phyloP scores from a whole-genome alignment of 2,797 vertebrate genomes.

The Enteromius viviparus region DNA sequence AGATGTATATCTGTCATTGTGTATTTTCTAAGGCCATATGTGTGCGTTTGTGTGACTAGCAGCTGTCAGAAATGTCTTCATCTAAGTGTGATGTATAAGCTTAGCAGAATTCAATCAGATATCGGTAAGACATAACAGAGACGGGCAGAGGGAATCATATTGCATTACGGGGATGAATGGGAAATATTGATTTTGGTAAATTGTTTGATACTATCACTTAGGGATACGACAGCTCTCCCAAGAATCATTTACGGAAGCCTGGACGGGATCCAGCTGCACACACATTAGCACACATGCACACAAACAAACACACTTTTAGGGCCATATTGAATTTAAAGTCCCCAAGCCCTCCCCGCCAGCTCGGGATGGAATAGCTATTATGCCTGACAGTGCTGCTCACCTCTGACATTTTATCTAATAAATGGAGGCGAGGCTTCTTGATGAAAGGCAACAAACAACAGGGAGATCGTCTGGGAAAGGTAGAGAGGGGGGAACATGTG shows the following conservation, averaged over 20 bases:
- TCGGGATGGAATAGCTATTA: conserved; percentile 81
- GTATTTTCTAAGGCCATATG: not conserved
- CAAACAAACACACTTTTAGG: conserved; percentile 63
- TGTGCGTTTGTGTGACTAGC: conserved; percentile 17
- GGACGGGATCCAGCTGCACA: conserved; percentile 70
- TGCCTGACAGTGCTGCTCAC: conserved; percentile 76
- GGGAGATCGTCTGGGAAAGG: conserved; percentile 69
- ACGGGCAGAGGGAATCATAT: conserved; percentile 64
- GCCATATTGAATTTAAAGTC: conserved; percentile 78
- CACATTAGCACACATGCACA: conserved; percentile 40
- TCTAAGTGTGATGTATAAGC: conserved; percentile 53
- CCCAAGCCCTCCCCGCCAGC: conserved; percentile 68
- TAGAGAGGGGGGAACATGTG: conserved; percentile 68
- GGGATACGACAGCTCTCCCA: conserved; percentile 62
- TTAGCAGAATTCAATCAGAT: conserved; percentile 58
- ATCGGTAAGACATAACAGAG: conserved; percentile 62
- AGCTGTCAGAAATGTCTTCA: conserved; percentile 29
- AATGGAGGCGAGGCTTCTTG: conserved; percentile 73
- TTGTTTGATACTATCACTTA: conserved; percentile 78
- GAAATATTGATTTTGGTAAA: conserved; percentile 74
- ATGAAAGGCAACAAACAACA: conserved; percentile 77
- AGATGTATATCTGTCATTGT: conserved; percentile 16
- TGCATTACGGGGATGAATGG: conserved; percentile 72
- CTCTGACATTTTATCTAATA: conserved; percentile 86
- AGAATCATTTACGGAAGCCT: conserved; percentile 67